phyloP scores from a whole-genome alignment of 2,888 invertebrate species.

The Andrena minutula region DNA sequence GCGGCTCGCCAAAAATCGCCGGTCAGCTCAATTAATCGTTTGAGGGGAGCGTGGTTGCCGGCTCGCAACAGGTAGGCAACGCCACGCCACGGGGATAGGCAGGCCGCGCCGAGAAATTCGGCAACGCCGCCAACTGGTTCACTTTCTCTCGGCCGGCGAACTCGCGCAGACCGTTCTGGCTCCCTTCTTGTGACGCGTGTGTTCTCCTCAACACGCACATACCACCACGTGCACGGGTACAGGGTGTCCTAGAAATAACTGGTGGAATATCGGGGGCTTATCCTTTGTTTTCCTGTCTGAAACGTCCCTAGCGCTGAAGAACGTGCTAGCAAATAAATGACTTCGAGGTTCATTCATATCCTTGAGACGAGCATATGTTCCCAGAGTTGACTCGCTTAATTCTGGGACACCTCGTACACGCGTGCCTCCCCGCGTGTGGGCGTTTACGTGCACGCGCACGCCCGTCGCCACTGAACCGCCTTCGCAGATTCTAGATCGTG shows the following conservation, averaged over 20 bases:
- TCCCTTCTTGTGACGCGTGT: constrained; percentile 54
- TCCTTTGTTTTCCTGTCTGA: background rate
- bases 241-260: background rate
- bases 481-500: constrained; percentile 64
- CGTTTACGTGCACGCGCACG: constrained; percentile 17
- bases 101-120: constrained; percentile 77
- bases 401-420: background rate
- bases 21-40: constrained; percentile 60
- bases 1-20: constrained; percentile 64
- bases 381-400: background rate
- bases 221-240: background rate
- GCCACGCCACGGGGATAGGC: constrained; percentile 55
- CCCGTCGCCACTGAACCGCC: constrained; percentile 44
- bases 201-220: constrained; percentile 20
- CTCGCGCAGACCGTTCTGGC: constrained; percentile 69
- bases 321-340: background rate
- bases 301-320: background rate
- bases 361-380: background rate
- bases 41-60: constrained; percentile 61
- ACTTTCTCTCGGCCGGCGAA: constrained; percentile 82
- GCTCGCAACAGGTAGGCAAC: constrained; percentile 67
- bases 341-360: background rate
- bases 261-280: background rate
- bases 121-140: constrained; percentile 83
- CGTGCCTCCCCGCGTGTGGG: background rate